Evolutionary conservation across 1,140 invertebrate genomes (phyloP), one percentile per base, ranked within the genome.

Genomic region (Drosophila bipectinata): DNA sequence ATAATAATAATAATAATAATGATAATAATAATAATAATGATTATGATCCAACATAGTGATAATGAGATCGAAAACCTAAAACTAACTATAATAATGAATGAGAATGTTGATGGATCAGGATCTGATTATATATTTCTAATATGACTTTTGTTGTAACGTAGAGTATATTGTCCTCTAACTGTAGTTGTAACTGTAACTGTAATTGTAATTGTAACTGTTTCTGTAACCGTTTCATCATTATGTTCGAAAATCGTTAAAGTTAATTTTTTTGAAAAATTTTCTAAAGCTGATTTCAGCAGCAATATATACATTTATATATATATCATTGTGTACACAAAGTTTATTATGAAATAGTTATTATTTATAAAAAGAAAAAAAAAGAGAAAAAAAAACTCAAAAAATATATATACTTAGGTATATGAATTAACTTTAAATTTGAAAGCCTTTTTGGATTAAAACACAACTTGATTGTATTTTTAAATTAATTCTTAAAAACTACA

Each of bases 391-490:
- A 18, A 18, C 18, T 18, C 1, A 28, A 6, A 28, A 28, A 28
- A 28, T 64, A 39, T 15, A 45, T 39, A 62, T 64, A 66, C 51
- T n/a, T 30, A 24, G 10, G 32, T 67, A 67, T 52, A 67, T 67
- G 32, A 10, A 32, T 10, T 8, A 32, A 10, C 8, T 10, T 37
- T 1, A 28, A 28, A 28, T 37, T 37, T 34, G 32, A 1, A 1
- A n/a, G 34, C 49, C 45, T 61, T 48, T 37, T 21, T 21, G 3
- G 52, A 71, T 45, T 49, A 18, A 18, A 18, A 53, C 57, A 72
- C 7, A 18, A 47, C 83, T 82, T 87, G 77, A 88, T 88, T 87
- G 83, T 88, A 88, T 88, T 88, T 88, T 79, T 87, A 87, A 81
- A 87, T 79, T 87, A 78, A 85, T 76, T 87, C 78, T 88, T 87